phyloP scores from a whole-genome alignment of 1,140 invertebrate genomes.

The Lerema accius region DNA sequence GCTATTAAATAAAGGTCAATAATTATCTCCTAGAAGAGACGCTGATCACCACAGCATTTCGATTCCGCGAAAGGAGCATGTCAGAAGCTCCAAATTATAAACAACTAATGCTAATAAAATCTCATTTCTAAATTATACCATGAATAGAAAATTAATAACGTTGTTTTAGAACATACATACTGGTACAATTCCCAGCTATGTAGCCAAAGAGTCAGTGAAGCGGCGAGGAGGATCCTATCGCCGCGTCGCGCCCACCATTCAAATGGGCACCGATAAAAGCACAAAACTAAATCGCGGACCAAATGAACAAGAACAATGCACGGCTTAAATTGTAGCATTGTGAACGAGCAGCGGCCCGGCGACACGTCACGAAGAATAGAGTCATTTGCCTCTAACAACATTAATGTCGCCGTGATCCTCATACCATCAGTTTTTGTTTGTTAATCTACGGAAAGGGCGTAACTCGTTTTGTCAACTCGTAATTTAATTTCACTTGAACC shows the following conservation, averaged over 20 bases:
- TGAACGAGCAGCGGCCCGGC: slow-evolving; percentile 58
- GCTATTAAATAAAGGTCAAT: too few species aligned
- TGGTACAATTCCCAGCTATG: slow-evolving; percentile 17
- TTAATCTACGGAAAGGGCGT: slow-evolving; percentile 82
- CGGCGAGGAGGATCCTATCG: slow-evolving; percentile 38
- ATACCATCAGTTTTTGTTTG: slow-evolving; percentile 81
- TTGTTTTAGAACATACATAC: slow-evolving; percentile 2
- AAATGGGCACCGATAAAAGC: slow-evolving; percentile 76
- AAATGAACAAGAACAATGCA: slow-evolving; percentile 77
- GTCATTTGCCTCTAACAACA: slow-evolving; percentile 79
- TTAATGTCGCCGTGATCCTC: slow-evolving; percentile 73
- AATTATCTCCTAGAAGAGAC: too few species aligned
- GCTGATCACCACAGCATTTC: too few species aligned
- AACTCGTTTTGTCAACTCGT: slow-evolving; percentile 81
- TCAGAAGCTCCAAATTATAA: too few species aligned
- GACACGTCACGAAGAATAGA: slow-evolving; percentile 75
- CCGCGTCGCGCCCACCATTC: slow-evolving; percentile 48
- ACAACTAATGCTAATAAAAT: too few species aligned
- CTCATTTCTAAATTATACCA: slow-evolving; percentile 3
- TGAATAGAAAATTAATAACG: too few species aligned
- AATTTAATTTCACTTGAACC: slow-evolving; percentile 79
- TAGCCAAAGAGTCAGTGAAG: slow-evolving; percentile 44
- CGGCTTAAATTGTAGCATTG: slow-evolving; percentile 76
- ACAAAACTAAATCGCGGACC: slow-evolving; percentile 71
- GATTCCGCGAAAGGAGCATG: too few species aligned